Conservation (phyloP, 2,113 vertebrate genomes). For the Chunga burmeisteri region DNA sequence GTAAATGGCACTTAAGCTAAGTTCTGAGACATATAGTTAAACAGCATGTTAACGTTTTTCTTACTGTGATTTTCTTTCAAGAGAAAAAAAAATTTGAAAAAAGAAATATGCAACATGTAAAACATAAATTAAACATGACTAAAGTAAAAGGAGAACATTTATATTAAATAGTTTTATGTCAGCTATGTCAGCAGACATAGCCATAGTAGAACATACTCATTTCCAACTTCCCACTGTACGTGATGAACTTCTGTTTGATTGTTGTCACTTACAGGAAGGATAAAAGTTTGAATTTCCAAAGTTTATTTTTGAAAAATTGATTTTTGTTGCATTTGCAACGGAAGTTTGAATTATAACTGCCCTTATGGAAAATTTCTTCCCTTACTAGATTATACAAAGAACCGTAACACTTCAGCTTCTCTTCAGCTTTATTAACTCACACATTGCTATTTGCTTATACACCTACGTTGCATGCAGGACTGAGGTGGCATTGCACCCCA, state of each 20-base stretch:
- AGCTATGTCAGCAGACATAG: background rate
- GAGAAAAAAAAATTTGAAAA: background rate
- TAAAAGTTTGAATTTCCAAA: background rate
- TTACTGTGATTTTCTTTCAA: background rate
- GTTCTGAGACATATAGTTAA: background rate
- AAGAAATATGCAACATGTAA: background rate
- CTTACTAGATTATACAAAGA: background rate
- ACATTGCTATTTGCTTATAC: background rate
- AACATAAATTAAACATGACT: background rate
- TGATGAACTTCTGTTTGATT: background rate
- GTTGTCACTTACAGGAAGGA: background rate
- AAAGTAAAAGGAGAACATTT: background rate
- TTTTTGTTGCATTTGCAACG: background rate
- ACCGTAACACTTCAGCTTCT: background rate
- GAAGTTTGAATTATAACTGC: background rate
- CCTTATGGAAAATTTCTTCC: background rate
- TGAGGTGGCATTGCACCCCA: background rate
- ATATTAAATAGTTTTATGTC: background rate
- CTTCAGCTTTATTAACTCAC: background rate
- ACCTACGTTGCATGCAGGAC: background rate
- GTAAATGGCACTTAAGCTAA: background rate
- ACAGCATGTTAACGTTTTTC: background rate
- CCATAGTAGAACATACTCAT: rapidly evolving
- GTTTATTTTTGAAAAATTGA: background rate
- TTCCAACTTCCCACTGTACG: background rate